Evolutionary conservation across 2,113 vertebrate genomes (phyloP).

Genomic region (Alaudala cheleensis): DNA sequence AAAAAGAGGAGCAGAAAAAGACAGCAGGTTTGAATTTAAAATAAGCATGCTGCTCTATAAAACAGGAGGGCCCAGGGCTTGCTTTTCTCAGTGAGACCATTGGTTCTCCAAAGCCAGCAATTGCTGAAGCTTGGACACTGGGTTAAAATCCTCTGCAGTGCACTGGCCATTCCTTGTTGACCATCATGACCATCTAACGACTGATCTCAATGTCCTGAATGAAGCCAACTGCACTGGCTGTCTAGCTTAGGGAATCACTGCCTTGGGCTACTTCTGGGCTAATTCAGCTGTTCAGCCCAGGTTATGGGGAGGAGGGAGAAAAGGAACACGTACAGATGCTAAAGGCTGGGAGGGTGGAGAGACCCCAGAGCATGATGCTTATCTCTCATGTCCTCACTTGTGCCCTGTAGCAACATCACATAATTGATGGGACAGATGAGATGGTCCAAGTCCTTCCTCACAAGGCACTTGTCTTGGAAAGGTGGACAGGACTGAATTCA

Average conservation of each 20-base stretch:
- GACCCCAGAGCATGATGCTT: accelerated
- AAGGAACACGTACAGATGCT: background rate
- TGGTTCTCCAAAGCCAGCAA: background rate
- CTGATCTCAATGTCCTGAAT: background rate
- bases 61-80: background rate
- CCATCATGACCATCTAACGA: background rate
- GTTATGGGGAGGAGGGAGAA: background rate
- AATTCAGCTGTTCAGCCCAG: background rate
- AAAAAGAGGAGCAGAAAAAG: constrained; percentile 24
- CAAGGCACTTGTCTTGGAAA: background rate
- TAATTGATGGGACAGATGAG: background rate
- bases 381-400: background rate
- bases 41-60: background rate
- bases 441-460: background rate
- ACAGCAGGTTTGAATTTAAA: constrained; percentile 34
- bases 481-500: background rate
- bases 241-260: background rate
- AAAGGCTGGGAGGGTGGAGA: background rate
- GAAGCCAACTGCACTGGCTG: background rate
- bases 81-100: background rate
- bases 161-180: background rate
- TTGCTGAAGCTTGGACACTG: background rate
- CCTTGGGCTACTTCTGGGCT: background rate
- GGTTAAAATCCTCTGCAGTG: background rate
- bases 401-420: background rate